A percentile compares a stretch with the other conserved stretches of the same genome.
These are phyloP conservation scores for Agapornis canus DNA, from an alignment of 2,797 vertebrate genomes.

Conservation along the genomic window DNA sequence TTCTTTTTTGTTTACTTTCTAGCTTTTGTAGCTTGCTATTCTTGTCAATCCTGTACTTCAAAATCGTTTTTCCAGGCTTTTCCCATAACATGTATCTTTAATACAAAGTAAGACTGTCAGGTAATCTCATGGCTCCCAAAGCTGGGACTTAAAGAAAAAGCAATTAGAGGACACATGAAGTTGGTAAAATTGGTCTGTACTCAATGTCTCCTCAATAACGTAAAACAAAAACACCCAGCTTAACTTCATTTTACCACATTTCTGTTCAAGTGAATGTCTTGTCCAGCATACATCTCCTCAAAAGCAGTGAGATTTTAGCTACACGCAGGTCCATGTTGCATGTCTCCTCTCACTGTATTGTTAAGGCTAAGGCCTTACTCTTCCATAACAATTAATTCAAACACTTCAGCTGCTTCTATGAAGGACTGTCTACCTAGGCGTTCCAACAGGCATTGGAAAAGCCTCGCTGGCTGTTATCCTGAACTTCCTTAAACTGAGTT, in stretches of 20 bases:
- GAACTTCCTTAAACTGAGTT: neutral
- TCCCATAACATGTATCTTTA: neutral
- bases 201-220: neutral
- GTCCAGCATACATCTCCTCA: neutral
- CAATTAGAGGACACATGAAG: neutral
- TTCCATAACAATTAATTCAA: neutral
- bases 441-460: neutral
- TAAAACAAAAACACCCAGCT: neutral
- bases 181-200: neutral
- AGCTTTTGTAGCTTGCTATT: neutral
- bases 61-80: neutral
- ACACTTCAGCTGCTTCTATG: neutral
- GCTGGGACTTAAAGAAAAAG: neutral
- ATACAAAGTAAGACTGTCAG: neutral
- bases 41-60: neutral
- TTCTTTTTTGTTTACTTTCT: neutral
- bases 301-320: neutral
- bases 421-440: neutral
- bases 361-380: neutral
- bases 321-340: rapidly evolving
- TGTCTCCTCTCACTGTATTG: neutral
- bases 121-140: neutral
- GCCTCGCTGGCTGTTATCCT: neutral
- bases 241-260: neutral
- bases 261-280: neutral